Evolutionary conservation across 2,888 invertebrate species (phyloP).

Genomic region (Drosophila fulvimacula): DNA sequence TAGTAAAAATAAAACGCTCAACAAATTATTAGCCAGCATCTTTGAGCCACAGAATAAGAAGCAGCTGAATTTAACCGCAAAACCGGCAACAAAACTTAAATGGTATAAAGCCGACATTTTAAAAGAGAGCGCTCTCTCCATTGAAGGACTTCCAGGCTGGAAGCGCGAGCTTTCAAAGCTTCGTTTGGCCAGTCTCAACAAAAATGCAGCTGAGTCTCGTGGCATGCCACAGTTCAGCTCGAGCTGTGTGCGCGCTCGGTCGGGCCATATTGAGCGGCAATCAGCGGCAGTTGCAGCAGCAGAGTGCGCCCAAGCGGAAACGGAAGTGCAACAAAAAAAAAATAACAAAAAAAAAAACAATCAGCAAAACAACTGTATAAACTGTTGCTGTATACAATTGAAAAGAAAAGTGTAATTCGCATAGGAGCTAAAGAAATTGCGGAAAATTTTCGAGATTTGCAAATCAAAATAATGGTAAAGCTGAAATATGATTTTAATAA

Average conservation of each 20-base stretch:
- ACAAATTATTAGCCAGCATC: neutral
- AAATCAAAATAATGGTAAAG: conserved; percentile 67
- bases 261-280: conserved; percentile 50
- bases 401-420: conserved; percentile 45
- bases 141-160: conserved; percentile 50
- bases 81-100: neutral
- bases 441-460: conserved; percentile 13
- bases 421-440: conserved; percentile 36
- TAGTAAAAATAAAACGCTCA: neutral
- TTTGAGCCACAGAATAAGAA: neutral
- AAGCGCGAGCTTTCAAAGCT: conserved; percentile 51
- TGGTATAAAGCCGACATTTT: neutral
- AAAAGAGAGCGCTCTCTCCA: conserved; percentile 9
- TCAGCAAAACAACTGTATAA: conserved; percentile 49
- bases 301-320: conserved; percentile 58
- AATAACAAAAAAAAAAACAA: conserved; percentile 2
- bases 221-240: conserved; percentile 65
- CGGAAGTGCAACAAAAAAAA: conserved; percentile 71
- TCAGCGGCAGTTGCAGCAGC: conserved; percentile 37
- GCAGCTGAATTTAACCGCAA: conserved; percentile 1
- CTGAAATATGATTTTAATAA: conserved; percentile 51
- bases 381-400: conserved; percentile 76
- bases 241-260: conserved; percentile 72
- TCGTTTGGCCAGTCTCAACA: conserved; percentile 22
- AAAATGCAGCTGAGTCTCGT: conserved; percentile 46